phyloP scores from a whole-genome alignment of 2,797 vertebrate genomes.

The Phrynocephalus vlangalii region DNA sequence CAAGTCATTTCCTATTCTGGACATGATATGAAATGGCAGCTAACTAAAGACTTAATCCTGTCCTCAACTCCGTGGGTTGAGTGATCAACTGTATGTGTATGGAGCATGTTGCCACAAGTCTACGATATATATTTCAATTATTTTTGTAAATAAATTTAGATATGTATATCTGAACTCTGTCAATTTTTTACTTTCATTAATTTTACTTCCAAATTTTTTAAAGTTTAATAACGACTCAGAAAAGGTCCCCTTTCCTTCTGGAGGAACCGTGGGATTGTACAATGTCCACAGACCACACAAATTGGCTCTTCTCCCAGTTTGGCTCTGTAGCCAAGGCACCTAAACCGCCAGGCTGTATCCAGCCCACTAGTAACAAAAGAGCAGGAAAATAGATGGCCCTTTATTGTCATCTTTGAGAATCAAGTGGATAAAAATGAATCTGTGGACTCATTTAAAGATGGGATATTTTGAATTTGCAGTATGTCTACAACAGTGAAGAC shows the following conservation, averaged over 20 bases:
- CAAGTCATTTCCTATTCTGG: not conserved
- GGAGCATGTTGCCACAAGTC: not conserved
- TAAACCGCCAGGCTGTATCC: too few relatives aligned
- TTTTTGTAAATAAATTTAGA: not conserved
- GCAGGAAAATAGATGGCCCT: not conserved
- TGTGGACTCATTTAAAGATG: not conserved
- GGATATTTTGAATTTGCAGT: not conserved
- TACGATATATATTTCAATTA: not conserved
- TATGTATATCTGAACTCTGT: not conserved
- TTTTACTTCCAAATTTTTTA: too few relatives aligned
- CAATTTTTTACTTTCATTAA: not conserved
- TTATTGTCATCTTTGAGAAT: not conserved
- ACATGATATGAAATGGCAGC: not conserved
- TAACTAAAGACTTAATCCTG: not conserved
- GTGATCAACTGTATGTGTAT: not conserved
- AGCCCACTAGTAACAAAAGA: not conserved
- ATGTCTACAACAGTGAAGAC: not conserved
- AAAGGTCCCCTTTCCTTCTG: not conserved
- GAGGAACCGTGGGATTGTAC: too few relatives aligned
- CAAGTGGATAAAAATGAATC: not conserved
- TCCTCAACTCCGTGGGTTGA: not conserved
- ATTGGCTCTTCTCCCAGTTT: too few relatives aligned
- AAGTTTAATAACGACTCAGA: not conserved
- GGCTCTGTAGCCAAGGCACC: too few relatives aligned
- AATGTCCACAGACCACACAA: too few relatives aligned